Conservation (phyloP, 2,113 vertebrate genomes). For the Cyprinodon tularosa region DNA sequence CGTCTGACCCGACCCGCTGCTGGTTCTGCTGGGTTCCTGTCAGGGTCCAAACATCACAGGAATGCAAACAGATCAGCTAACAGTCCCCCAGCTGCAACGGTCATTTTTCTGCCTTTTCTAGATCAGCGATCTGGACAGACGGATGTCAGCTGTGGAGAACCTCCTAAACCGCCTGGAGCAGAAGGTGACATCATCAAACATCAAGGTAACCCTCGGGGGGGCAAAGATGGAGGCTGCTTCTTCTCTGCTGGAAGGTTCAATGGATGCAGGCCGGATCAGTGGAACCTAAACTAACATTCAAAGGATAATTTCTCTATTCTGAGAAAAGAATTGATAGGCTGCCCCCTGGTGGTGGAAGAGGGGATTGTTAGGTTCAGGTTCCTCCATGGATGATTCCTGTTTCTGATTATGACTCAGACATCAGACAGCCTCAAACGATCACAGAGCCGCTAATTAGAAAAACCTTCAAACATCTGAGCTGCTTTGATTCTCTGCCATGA, state of each 20-base stretch:
- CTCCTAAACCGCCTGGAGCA: constrained; percentile 80
- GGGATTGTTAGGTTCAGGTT: too few relatives aligned
- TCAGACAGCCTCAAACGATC: background rate
- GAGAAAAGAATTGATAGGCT: background rate
- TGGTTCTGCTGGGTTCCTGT: constrained; percentile 8
- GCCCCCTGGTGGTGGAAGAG: background rate
- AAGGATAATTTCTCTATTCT: too few relatives aligned
- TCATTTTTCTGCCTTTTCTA: constrained; percentile 42
- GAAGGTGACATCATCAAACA: constrained; percentile 67
- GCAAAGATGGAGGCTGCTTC: too few relatives aligned
- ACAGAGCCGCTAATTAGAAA: background rate
- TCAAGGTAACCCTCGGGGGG: constrained; percentile 68
- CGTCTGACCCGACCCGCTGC: constrained; percentile 3
- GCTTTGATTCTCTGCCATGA: too few relatives aligned
- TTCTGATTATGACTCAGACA: background rate
- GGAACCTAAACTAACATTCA: too few relatives aligned
- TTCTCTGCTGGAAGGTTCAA: too few relatives aligned
- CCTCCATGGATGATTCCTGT: background rate
- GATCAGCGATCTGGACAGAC: constrained; percentile 82
- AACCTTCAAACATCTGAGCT: too few relatives aligned
- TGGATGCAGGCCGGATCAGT: too few relatives aligned
- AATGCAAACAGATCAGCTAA: background rate
- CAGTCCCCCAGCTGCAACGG: constrained; percentile 23
- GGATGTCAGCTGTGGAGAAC: constrained; percentile 77
- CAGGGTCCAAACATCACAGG: background rate